Base-by-base conservation (phyloP, 2,113 vertebrate genomes). In the Pseudolaguvia tuberculata region DNA sequence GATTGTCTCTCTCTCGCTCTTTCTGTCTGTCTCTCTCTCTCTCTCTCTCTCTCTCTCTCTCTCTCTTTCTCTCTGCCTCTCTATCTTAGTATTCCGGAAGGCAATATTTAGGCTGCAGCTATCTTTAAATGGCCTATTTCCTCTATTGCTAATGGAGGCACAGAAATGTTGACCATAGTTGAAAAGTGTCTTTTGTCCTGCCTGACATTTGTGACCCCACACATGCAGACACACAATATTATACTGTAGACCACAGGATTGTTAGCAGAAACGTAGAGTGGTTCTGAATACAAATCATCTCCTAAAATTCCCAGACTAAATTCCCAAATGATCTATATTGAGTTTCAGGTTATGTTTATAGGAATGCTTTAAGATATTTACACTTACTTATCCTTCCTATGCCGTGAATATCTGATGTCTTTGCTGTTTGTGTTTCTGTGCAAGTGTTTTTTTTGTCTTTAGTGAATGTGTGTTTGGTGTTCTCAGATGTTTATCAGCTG, bases 91-190 rank as follows among this genome's bases (percentile, higher is more conserved):
- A 73, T 79, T 76, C 76, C 73, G 68, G 80, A 70, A 65, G 77
- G 61, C 63, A 73, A 74, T 62, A 73, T 73, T 42, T 35, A 82
- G 77, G 80, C 77, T 73, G 70, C 73, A 66, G 79, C 75, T 81
- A 78, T 74, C 72, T 82, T 82, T 79, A 68, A 51, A 76, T 52
- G 73, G 73, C 73, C 80, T 82, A 82, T 51, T 82, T 82, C 73
- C 52, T 48, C 47, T 31, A 62, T 61, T 72, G 50, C 71, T 69
- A 65, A 62, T 73, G 68, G 63, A 77, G 70, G 56, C 23, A 59
- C 47, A 63, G 50, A 53, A 35, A 80, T 69, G 66, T 23, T 48
- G 71, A 63, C 48, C 59, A 53, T 10, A 62, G 63, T 65, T 76
- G 55, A 68, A 59, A 50, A 27, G 20, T 57, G 29, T 47, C 57